Evolutionary conservation across 1,140 invertebrate species (phyloP).

Genomic region (Atta texana): DNA sequence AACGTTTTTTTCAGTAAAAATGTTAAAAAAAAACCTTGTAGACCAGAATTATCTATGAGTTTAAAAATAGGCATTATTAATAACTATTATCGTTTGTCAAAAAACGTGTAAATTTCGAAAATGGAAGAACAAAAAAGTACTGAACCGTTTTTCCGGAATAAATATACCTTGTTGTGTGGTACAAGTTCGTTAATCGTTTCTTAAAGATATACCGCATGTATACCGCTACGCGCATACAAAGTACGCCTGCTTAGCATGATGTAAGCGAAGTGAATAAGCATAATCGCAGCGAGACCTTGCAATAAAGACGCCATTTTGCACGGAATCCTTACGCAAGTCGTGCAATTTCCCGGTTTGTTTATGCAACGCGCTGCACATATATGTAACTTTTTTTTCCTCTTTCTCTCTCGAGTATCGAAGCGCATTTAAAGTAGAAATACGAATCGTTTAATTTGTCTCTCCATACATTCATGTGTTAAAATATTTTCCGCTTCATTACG

Average conservation of each 20-base stretch:
- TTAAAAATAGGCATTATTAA: neutral
- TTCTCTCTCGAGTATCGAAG: neutral
- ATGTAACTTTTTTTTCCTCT: constrained; percentile 35
- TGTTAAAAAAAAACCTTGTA: too few species aligned
- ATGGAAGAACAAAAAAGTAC: neutral
- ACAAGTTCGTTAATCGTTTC: constrained; percentile 57
- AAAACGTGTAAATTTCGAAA: constrained; percentile 16
- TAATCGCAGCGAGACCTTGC: constrained; percentile 63
- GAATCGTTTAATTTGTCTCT: neutral
- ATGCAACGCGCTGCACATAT: constrained; percentile 34
- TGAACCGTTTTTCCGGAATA: constrained; percentile 13
- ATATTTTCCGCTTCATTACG: neutral
- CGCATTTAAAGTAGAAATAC: neutral
- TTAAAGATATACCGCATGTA: constrained; percentile 22
- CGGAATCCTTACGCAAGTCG: constrained; percentile 65
- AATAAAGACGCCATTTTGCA: constrained; percentile 63
- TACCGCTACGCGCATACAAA: constrained; percentile 53
- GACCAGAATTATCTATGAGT: too few species aligned
- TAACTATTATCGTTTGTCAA: too few species aligned
- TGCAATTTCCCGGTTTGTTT: constrained; percentile 66
- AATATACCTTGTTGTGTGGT: neutral
- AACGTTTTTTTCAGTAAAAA: too few species aligned
- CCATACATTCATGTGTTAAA: neutral
- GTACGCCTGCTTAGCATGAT: constrained; percentile 55
- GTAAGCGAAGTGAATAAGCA: constrained; percentile 61